Conservation (phyloP, 2,888 invertebrate genomes). For the Cremastobaeus sp. region DNA sequence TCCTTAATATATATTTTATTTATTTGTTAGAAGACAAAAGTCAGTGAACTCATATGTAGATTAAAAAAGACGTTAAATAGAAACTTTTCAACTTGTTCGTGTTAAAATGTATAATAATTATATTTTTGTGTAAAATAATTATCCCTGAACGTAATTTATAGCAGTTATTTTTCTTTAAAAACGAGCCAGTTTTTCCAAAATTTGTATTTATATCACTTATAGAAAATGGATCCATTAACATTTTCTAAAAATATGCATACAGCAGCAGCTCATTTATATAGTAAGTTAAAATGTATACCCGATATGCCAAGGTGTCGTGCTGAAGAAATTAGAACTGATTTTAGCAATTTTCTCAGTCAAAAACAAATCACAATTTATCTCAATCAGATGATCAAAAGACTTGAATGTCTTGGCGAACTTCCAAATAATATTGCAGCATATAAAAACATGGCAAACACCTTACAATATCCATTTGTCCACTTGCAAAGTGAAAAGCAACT, state of each 20-base stretch:
- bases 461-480: conserved; percentile 14
- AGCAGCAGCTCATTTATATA: conserved; percentile 4
- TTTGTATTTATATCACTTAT: too few relatives aligned
- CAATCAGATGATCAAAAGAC: conserved; percentile 8
- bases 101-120: too few relatives aligned
- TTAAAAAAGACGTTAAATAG: too few relatives aligned
- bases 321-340: conserved; percentile 10
- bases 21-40: too few relatives aligned
- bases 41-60: too few relatives aligned
- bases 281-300: conserved; percentile 11
- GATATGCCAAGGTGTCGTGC: conserved; percentile 21
- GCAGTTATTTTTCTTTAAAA: too few relatives aligned
- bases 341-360: conserved; percentile 16
- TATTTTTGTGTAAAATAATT: too few relatives aligned
- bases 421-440: conserved; percentile 11
- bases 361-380: neutral
- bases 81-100: too few relatives aligned
- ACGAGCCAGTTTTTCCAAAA: too few relatives aligned
- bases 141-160: too few relatives aligned
- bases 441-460: conserved; percentile 9
- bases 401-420: conserved; percentile 15
- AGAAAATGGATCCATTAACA: conserved; percentile 22
- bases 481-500: conserved; percentile 9
- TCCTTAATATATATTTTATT: too few relatives aligned
- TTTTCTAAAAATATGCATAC: conserved; percentile 4